A percentile compares a stretch with the other conserved stretches of the same genome.
Evolutionary conservation across 2,113 vertebrate genomes (phyloP).

Genomic region (Phaethon lepturus): DNA sequence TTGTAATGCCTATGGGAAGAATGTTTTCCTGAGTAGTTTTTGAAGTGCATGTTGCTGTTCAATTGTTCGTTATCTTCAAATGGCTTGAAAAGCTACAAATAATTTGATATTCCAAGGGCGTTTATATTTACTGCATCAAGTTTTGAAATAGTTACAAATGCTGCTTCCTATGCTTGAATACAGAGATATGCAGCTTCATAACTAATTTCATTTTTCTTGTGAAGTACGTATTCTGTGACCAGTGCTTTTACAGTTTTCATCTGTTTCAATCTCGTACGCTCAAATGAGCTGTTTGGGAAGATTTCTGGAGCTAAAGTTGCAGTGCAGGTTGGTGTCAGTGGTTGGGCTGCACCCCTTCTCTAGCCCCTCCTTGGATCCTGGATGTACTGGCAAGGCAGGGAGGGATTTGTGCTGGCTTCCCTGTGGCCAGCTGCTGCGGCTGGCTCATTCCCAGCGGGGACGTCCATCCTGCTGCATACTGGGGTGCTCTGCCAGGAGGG

Average conservation of each 20-base stretch:
- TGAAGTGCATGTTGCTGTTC: neutral
- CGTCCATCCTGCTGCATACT: accelerated
- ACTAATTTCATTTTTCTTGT: neutral
- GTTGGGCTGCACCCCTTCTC: neutral
- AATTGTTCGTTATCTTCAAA: constrained; percentile 23
- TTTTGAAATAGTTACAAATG: neutral
- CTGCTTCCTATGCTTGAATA: neutral
- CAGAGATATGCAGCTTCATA: neutral
- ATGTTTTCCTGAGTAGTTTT: neutral
- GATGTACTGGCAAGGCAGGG: neutral
- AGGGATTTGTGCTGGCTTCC: neutral
- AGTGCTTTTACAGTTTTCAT: neutral
- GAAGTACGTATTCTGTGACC: accelerated
- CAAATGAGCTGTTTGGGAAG: neutral
- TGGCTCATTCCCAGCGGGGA: neutral
- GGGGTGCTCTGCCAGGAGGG: neutral
- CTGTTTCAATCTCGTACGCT: neutral
- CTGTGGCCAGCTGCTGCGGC: too few species aligned
- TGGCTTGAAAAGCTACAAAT: constrained; percentile 2
- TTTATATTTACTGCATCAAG: neutral
- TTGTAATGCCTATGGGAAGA: neutral
- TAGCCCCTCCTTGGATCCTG: too few species aligned
- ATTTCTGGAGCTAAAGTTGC: neutral
- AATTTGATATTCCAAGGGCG: neutral
- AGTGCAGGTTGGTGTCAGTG: neutral